Evolutionary conservation across 1,140 invertebrate genomes (phyloP).

Genomic region (Sinonovacula constricta): DNA sequence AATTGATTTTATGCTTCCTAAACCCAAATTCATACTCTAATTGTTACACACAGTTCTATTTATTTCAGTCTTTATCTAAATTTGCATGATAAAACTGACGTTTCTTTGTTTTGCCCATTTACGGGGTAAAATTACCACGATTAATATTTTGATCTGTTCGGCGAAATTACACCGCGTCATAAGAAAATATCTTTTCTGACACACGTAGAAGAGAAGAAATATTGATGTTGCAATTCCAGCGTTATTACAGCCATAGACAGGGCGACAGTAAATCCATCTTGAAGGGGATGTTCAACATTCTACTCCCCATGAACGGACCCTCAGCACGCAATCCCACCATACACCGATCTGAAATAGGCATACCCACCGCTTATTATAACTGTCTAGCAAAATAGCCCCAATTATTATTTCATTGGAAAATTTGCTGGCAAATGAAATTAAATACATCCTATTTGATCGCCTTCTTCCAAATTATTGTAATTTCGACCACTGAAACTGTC

Average conservation of each 20-base stretch:
- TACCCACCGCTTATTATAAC: slow-evolving; percentile 23
- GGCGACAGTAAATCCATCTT: slow-evolving; percentile 45
- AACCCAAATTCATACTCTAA: background rate
- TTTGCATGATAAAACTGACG: too few relatives aligned
- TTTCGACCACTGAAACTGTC: slow-evolving; percentile 34
- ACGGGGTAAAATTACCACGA: background rate
- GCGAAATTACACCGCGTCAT: background rate
- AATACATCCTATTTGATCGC: slow-evolving; percentile 46
- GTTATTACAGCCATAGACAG: slow-evolving; percentile 44
- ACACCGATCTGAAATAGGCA: slow-evolving; percentile 12
- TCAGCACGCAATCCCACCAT: slow-evolving; percentile 19
- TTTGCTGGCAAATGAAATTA: slow-evolving; percentile 54
- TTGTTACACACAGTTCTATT: background rate
- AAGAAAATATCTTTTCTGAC: slow-evolving; percentile 44
- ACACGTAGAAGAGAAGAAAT: slow-evolving; percentile 19
- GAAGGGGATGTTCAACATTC: slow-evolving; percentile 10
- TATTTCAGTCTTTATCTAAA: background rate
- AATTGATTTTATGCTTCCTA: background rate
- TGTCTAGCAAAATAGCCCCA: slow-evolving; percentile 47
- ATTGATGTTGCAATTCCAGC: slow-evolving; percentile 44
- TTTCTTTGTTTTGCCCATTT: background rate
- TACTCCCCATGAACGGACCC: background rate
- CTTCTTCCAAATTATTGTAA: slow-evolving; percentile 47
- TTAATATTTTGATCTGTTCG: background rate
- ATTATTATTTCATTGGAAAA: slow-evolving; percentile 52